Conservation (phyloP, 2,797 vertebrate species). For the Eulemur mongoz region DNA sequence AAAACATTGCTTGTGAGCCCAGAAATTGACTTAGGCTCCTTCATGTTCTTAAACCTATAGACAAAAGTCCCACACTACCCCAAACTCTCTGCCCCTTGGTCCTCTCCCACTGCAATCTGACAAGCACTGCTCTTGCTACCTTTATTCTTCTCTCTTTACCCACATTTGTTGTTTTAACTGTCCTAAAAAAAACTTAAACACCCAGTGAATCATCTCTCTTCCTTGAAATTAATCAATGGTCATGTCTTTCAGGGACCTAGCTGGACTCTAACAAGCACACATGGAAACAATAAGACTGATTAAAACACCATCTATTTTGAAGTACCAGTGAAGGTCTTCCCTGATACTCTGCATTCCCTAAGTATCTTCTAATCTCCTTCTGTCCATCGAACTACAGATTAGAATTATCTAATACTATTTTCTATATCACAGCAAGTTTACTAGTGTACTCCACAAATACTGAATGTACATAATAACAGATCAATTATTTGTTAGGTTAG, state of each 20-base stretch:
- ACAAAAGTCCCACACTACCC: neutral
- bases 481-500: neutral
- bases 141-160: neutral
- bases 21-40: neutral
- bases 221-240: constrained; percentile 5
- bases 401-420: neutral
- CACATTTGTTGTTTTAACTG: neutral
- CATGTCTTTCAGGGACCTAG: neutral
- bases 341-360: neutral
- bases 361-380: neutral
- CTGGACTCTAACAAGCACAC: neutral
- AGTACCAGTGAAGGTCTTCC: neutral
- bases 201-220: neutral
- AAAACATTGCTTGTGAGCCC: neutral
- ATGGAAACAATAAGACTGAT: neutral
- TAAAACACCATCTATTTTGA: neutral
- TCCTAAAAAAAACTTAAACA: neutral
- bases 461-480: neutral
- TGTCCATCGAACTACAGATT: neutral
- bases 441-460: neutral
- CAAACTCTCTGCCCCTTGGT: neutral
- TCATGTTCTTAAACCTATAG: neutral
- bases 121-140: neutral
- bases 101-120: neutral
- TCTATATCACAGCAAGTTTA: neutral